phyloP scores from a whole-genome alignment of 2,888 invertebrate species.

The Piscicola geometra region DNA sequence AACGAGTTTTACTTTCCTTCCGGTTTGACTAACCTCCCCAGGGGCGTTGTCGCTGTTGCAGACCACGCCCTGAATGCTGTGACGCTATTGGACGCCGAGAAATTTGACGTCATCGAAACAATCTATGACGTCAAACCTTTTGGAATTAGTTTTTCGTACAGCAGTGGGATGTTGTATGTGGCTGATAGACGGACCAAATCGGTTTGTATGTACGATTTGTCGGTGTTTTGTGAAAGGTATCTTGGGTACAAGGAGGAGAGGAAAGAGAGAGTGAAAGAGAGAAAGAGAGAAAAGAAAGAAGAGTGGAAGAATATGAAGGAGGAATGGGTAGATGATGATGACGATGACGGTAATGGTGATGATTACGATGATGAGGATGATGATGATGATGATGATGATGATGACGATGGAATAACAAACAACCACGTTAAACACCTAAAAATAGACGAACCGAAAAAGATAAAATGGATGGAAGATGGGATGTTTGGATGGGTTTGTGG shows the following conservation, averaged over 20 bases:
- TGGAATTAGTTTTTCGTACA: slow-evolving; percentile 23
- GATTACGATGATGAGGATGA: not conserved
- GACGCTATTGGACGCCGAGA: slow-evolving; percentile 26
- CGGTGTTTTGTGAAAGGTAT: not conserved
- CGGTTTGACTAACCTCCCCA: slow-evolving; percentile 35
- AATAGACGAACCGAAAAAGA: too few relatives aligned
- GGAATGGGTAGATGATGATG: too few relatives aligned
- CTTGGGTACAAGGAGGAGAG: not conserved
- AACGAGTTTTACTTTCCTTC: slow-evolving; percentile 50
- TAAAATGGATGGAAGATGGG: not conserved
- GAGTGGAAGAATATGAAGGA: too few relatives aligned
- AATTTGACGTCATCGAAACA: slow-evolving; percentile 23
- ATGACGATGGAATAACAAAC: too few relatives aligned
- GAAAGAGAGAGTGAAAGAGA: not conserved
- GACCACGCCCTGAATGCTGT: slow-evolving; percentile 36
- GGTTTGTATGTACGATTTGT: slow-evolving; percentile 34
- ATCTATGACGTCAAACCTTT: slow-evolving; percentile 39
- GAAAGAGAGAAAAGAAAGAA: too few relatives aligned
- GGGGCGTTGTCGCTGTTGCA: slow-evolving; percentile 37
- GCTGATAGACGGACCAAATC: slow-evolving; percentile 37
- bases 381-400: not conserved
- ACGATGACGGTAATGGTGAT: too few relatives aligned
- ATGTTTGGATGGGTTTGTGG: not conserved
- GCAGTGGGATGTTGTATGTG: slow-evolving; percentile 34
- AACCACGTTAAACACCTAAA: too few relatives aligned